Percentiles rank a stretch among this genome's conserved stretches.
phyloP scores from a whole-genome alignment of 2,113 vertebrate genomes.

The Urocynchramus pylzowi region DNA sequence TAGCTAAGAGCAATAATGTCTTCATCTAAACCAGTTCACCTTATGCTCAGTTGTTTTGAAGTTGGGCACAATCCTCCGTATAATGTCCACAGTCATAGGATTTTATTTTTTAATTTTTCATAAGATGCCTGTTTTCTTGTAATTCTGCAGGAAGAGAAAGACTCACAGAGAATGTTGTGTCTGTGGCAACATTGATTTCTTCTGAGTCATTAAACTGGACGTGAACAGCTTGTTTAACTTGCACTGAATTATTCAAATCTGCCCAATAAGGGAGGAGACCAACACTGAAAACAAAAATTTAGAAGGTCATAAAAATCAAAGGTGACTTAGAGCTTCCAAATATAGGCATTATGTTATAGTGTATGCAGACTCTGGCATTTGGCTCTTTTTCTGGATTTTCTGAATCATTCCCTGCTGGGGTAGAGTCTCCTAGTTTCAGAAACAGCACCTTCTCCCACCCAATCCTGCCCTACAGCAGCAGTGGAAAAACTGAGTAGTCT shows the following conservation, averaged over 20 bases:
- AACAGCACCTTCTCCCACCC: not conserved
- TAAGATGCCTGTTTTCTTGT: not conserved
- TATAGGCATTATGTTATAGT: not conserved
- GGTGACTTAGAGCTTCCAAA: conserved; percentile 42
- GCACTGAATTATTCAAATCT: conserved; percentile 20
- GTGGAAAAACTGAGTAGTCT: not conserved
- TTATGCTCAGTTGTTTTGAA: not conserved
- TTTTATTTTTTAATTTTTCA: not conserved
- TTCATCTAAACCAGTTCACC: not conserved
- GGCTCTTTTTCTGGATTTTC: conserved; percentile 22
- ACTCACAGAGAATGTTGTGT: not conserved
- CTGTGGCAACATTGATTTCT: not conserved
- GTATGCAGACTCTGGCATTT: not conserved
- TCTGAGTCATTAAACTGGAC: conserved; percentile 22
- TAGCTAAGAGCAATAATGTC: not conserved
- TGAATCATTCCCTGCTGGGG: conserved; percentile 24
- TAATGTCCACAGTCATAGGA: not conserved
- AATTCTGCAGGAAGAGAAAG: not conserved
- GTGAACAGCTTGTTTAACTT: not conserved
- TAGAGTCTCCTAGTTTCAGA: not conserved
- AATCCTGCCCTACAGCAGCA: not conserved
- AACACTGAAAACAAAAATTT: not conserved
- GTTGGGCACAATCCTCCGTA: not conserved
- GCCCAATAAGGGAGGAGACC: not conserved
- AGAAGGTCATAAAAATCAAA: conserved; percentile 21